Base-by-base conservation (phyloP, 1,140 invertebrate genomes). In the Ruditapes philippinarum region DNA sequence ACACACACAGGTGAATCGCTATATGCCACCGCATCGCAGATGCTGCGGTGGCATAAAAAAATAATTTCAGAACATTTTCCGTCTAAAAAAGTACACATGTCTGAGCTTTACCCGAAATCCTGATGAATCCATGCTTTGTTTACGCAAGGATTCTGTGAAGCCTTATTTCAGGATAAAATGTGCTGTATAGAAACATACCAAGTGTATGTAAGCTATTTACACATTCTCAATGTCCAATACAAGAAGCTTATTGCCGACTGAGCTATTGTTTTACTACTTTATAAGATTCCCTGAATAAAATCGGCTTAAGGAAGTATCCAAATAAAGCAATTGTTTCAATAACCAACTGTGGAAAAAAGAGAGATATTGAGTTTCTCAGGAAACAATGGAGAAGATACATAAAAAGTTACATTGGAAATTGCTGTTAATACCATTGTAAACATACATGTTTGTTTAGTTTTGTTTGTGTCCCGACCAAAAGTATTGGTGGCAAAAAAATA, bases 231-330 rank as follows among this genome's bases (percentile, higher is more conserved):
- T 62, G 57, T 62, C 57, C 65, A 70, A 70, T 70, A 70, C 36
- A 70, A 65, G 65, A 11, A 70, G 65, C 65, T 70, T 70, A 70
- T 38, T 38, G 65, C 36, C 14, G 36, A 36, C 33, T 70, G 33
- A 40, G 65, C 65, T 70, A 70, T 70, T 70, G 65, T 70, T 70
- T 70, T 70, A 70, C 65, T 70, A 38, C 65, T 70, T 70, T 70
- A 70, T 70, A 70, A 36, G 65, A 70, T 70, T 70, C 65, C 25
- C 3, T 31, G 65, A 40, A 70, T 38, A 70, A 36, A 70, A 70
- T 40, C 33, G 33, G 65, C 33, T 70, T 40, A 70, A 2, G n/a
- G 36, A 28, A 17, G 5, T 70, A 38, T 36, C 65, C 33, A 70
- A 70, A 70, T 70, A 70, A 70, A 70, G 65, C 33, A 70, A 70